Evolutionary conservation across 2,888 invertebrate species (phyloP).

Genomic region (Heliconius charithonia): DNA sequence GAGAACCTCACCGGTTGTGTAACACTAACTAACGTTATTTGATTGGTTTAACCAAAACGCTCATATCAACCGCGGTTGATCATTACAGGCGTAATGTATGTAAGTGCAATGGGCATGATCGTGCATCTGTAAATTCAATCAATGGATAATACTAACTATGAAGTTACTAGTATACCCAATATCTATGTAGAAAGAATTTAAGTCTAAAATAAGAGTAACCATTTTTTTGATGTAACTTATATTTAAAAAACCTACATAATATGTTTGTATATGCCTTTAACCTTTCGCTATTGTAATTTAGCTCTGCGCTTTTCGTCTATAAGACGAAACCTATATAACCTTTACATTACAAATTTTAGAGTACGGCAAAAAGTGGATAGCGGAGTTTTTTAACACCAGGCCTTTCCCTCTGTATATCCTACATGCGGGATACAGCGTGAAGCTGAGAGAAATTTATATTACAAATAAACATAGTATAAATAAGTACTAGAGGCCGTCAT

Average conservation of each 20-base stretch:
- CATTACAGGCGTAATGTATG: constrained; percentile 8
- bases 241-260: too few relatives aligned
- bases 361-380: background rate
- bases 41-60: background rate
- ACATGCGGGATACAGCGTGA: background rate
- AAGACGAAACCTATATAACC: too few relatives aligned
- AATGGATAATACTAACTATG: background rate
- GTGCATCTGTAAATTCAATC: background rate
- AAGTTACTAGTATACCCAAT: background rate
- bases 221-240: too few relatives aligned
- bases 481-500: too few relatives aligned
- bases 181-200: too few relatives aligned
- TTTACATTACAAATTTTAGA: too few relatives aligned
- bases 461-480: too few relatives aligned
- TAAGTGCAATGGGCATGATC: background rate
- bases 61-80: background rate
- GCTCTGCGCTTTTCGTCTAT: too few relatives aligned
- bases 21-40: background rate
- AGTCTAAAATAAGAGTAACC: too few relatives aligned
- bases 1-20: background rate
- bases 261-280: too few relatives aligned
- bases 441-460: background rate
- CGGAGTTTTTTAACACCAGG: background rate
- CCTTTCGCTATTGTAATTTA: too few relatives aligned
- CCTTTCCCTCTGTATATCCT: background rate